Evolutionary conservation across 2,888 invertebrate genomes (phyloP).

Genomic region (Mythimna albipuncta): DNA sequence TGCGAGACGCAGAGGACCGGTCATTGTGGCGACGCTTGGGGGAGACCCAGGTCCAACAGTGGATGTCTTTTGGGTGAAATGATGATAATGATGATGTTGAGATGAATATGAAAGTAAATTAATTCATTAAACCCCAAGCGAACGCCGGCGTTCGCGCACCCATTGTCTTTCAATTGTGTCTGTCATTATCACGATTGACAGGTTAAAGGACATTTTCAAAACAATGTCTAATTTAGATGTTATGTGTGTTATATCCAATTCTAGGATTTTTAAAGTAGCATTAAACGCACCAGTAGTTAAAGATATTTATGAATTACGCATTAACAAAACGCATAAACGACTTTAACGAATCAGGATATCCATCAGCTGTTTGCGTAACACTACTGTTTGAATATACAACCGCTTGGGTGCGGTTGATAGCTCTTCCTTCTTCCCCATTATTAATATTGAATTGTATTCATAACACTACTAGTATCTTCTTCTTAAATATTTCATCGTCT

Average conservation of each 20-base stretch:
- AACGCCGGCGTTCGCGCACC: too few relatives aligned
- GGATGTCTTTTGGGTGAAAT: too few relatives aligned
- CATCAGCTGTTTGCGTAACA: constrained; percentile 30
- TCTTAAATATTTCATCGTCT: too few relatives aligned
- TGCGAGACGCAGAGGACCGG: too few relatives aligned
- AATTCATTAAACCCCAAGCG: too few relatives aligned
- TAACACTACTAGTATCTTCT: not conserved
- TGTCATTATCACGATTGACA: too few relatives aligned
- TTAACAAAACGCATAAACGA: not conserved
- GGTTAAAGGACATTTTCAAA: not conserved
- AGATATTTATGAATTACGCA: constrained; percentile 4
- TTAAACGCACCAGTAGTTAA: not conserved
- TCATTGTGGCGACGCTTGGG: too few relatives aligned
- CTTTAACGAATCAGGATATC: constrained; percentile 32
- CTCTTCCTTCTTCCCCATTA: constrained; percentile 22
- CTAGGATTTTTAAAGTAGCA: not conserved
- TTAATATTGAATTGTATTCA: too few relatives aligned
- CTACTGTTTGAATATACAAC: constrained; percentile 17
- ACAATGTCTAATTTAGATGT: not conserved
- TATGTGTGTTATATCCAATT: not conserved
- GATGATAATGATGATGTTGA: too few relatives aligned
- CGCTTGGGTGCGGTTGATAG: constrained; percentile 2
- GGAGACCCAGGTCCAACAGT: too few relatives aligned
- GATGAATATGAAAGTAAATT: too few relatives aligned
- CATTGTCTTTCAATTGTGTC: too few relatives aligned